Evolutionary conservation across 2,113 vertebrate genomes (phyloP).

Genomic region (Cynocephalus volans): DNA sequence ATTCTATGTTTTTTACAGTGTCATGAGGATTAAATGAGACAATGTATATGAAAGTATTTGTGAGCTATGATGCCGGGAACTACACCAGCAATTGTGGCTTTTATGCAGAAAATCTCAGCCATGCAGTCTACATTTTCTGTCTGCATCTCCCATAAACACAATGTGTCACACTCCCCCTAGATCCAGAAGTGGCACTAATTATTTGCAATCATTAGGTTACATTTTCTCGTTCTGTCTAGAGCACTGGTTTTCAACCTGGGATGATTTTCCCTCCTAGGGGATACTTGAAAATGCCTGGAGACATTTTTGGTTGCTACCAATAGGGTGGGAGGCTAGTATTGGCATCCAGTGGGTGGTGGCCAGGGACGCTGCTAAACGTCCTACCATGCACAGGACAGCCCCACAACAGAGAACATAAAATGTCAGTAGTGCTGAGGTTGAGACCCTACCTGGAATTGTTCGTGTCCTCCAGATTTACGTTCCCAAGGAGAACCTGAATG

Average conservation of each 20-base stretch:
- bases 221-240: background rate
- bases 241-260: background rate
- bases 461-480: background rate
- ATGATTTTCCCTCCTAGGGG: background rate
- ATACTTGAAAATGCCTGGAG: background rate
- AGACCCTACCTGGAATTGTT: background rate
- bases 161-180: too few species aligned
- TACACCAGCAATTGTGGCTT: background rate
- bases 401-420: fast-evolving
- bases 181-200: background rate
- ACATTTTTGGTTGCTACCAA: background rate
- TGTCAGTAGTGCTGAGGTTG: fast-evolving
- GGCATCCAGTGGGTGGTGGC: too few species aligned
- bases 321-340: fast-evolving
- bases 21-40: background rate
- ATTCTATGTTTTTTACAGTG: background rate
- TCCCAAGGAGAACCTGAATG: background rate
- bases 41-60: background rate
- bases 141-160: background rate
- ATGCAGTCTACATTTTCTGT: fast-evolving
- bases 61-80: background rate
- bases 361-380: background rate
- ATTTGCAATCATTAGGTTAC: background rate
- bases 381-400: fast-evolving
- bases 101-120: background rate